Base-by-base conservation (phyloP, 2,888 invertebrate species). In the Fragum sueziense region DNA sequence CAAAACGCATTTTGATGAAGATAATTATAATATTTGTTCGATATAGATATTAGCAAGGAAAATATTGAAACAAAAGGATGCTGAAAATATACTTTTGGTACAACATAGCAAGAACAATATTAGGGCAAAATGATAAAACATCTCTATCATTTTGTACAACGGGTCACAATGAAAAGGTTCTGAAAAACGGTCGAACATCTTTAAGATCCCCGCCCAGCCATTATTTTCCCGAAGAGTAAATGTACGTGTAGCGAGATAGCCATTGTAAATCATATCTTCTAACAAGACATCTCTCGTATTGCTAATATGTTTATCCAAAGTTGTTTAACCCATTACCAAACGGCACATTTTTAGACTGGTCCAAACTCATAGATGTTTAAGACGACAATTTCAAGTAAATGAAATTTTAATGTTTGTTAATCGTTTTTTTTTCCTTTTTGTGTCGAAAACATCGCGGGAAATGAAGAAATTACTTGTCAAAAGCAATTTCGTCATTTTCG, bases 231-330 rank as follows among this genome's bases (percentile, higher is more conserved):
- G 27, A 11, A 31, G 33, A 31, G n/a, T 61, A 31, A 61, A 61
- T 61, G n/a, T n/a, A n/a, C 61, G 33, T 61, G 29, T 27, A 61
- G 61, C 27, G 31, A 61, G 3, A 61, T 27, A 31, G 27, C 11
- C n/a, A 27, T 61, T 61, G 25, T 61, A 61, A 61, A 61, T 61
- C 61, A 61, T 61, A 31, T 61, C 61, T 61, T n/a, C 9, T 31
- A 61, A 61, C 29, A 9, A 61, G 61, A 61, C 61, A 61, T 31
- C 11, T 61, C 61, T 61, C 61, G n/a, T 61, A 29, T 61, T n/a
- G n/a, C n/a, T n/a, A n/a, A n/a, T n/a, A n/a, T n/a, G n/a, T n/a
- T n/a, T n/a, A n/a, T n/a, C n/a, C n/a, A n/a, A n/a, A n/a, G n/a
- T n/a, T n/a, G n/a, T 14, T 61, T 61, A n/a, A n/a, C n/a, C n/a